Evolutionary conservation across 1,140 invertebrate species (phyloP).

Genomic region (Dendroctonus valens): DNA sequence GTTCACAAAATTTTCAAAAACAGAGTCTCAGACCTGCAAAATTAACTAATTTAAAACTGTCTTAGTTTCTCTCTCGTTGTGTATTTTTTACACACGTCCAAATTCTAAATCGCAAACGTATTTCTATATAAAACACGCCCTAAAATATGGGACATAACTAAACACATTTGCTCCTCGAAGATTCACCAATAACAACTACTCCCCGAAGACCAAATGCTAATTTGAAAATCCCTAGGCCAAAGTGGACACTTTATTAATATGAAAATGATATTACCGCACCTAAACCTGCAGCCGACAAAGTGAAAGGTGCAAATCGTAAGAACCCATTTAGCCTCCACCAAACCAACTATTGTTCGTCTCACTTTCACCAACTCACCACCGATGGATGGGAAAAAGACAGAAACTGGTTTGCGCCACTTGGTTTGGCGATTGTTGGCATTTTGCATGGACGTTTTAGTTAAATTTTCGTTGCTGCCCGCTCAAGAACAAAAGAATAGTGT

Average conservation of each 20-base stretch:
- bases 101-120: too few species aligned
- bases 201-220: too few species aligned
- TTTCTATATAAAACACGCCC: too few species aligned
- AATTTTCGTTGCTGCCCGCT: conserved; percentile 6
- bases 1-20: too few species aligned
- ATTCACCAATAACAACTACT: too few species aligned
- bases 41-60: too few species aligned
- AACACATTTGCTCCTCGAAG: too few species aligned
- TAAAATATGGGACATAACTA: too few species aligned
- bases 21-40: too few species aligned
- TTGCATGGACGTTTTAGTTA: conserved; percentile 10
- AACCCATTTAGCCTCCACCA: conserved; percentile 18
- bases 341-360: background rate
- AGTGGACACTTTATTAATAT: background rate
- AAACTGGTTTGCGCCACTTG: conserved; percentile 3
- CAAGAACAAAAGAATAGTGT: conserved; percentile 17
- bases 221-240: too few species aligned
- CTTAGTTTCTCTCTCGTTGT: too few species aligned
- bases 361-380: background rate
- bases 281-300: conserved; percentile 5
- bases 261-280: background rate
- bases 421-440: conserved; percentile 7
- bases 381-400: background rate
- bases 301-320: conserved; percentile 19
- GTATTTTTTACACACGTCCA: too few species aligned